phyloP scores from a whole-genome alignment of 2,797 vertebrate genomes.

The Phrynocephalus forsythii region DNA sequence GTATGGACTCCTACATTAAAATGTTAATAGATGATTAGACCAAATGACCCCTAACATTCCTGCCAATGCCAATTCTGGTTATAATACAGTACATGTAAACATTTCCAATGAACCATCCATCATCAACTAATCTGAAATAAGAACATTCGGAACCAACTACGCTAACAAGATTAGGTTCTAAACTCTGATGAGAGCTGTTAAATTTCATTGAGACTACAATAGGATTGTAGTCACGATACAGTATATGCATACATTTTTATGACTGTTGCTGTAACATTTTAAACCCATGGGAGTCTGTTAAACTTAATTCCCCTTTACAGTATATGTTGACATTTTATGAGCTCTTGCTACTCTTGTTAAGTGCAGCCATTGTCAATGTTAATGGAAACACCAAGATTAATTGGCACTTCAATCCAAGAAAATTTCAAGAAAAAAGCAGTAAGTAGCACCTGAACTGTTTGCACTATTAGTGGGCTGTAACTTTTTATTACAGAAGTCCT shows the following conservation, averaged over 20 bases:
- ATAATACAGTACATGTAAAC: too few species aligned
- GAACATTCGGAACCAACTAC: neutral
- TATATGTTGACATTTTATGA: neutral
- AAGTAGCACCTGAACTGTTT: conserved; percentile 16
- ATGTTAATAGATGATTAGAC: too few species aligned
- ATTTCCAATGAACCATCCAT: neutral
- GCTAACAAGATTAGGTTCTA: neutral
- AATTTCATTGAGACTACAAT: neutral
- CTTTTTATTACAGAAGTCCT: conserved; percentile 46
- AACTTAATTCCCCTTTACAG: neutral
- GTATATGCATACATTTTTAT: neutral
- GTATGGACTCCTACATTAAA: too few species aligned
- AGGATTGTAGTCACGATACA: neutral
- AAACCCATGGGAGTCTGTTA: neutral
- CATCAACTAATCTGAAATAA: neutral
- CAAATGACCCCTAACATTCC: too few species aligned
- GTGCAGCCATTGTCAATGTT: conserved; percentile 21
- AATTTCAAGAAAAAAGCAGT: conserved; percentile 1
- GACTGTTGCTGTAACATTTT: conserved; percentile 3
- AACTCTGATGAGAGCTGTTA: neutral
- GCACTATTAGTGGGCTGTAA: conserved; percentile 18
- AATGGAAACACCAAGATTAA: conserved; percentile 40
- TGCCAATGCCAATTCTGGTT: too few species aligned
- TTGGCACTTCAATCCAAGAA: conserved; percentile 41
- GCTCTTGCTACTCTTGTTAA: neutral